These are phyloP conservation scores for Nymphalis polychloros DNA, from an alignment of 2,888 invertebrate species.

Conservation along the genomic window DNA sequence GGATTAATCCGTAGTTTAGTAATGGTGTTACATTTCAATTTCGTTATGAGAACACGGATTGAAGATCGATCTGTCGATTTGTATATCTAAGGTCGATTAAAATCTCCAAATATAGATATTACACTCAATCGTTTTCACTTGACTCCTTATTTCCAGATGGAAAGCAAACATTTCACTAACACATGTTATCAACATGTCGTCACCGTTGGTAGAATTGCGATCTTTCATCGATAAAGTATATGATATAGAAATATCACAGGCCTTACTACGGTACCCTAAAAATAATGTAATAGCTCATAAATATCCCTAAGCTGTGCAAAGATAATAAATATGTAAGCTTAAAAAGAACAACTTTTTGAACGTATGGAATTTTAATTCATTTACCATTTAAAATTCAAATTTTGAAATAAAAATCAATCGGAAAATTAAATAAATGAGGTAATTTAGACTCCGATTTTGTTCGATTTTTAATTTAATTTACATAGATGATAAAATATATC, in stretches of 20 bases:
- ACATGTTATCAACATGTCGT: too few relatives aligned
- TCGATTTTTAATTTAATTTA: slow-evolving; percentile 3
- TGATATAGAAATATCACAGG: not conserved
- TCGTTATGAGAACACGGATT: too few relatives aligned
- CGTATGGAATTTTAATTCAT: not conserved
- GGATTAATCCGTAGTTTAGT: too few relatives aligned
- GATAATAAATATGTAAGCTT: not conserved
- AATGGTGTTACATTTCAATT: too few relatives aligned
- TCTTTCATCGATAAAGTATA: too few relatives aligned
- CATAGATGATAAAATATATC: slow-evolving; percentile 10
- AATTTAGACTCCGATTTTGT: not conserved
- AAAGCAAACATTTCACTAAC: too few relatives aligned
- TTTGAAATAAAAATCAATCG: slow-evolving; percentile 1
- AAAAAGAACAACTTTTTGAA: not conserved
- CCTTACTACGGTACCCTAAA: not conserved
- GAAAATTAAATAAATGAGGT: slow-evolving; percentile 5
- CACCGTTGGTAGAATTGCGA: too few relatives aligned
- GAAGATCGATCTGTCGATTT: too few relatives aligned
- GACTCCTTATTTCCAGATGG: too few relatives aligned
- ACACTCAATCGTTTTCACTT: too few relatives aligned
- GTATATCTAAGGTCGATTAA: too few relatives aligned
- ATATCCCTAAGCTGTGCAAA: not conserved
- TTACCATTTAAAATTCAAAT: slow-evolving; percentile 1
- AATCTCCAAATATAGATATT: too few relatives aligned
- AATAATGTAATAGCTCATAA: not conserved